These are phyloP conservation scores for Julus scanicus DNA, from an alignment of 2,888 invertebrate species.

Conservation along the genomic window DNA sequence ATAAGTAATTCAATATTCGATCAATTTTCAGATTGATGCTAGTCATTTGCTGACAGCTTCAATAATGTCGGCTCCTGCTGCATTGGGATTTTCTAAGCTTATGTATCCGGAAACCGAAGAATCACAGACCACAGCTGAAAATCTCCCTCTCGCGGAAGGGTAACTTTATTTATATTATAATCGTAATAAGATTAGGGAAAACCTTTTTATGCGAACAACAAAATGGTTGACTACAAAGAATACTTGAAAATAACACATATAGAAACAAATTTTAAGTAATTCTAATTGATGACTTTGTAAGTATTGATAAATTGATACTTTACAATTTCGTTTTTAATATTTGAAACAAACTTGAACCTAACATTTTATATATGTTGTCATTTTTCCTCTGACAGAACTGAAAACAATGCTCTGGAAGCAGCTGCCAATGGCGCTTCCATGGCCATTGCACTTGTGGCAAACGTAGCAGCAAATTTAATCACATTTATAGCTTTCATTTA, in stretches of 20 bases:
- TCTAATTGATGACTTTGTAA: too few species aligned
- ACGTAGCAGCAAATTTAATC: constrained; percentile 90
- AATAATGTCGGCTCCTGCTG: constrained; percentile 96
- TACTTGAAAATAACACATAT: too few species aligned
- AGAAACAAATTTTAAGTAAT: too few species aligned
- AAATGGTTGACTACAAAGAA: too few species aligned
- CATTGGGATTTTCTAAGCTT: constrained; percentile 88
- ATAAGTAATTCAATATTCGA: neutral
- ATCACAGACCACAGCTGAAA: constrained; percentile 79
- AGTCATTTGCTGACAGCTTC: constrained; percentile 91
- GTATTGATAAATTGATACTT: too few species aligned
- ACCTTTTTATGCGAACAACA: neutral
- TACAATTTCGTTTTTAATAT: too few species aligned
- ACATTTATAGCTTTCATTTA: constrained; percentile 90
- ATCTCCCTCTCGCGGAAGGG: constrained; percentile 78
- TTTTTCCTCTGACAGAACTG: neutral
- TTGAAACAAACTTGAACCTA: too few species aligned
- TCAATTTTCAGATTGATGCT: constrained; percentile 70
- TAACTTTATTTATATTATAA: constrained; percentile 63
- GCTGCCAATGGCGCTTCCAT: constrained; percentile 88
- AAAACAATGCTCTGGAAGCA: constrained; percentile 85
- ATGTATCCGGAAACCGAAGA: constrained; percentile 91
- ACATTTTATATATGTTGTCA: too few species aligned
- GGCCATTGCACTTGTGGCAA: constrained; percentile 82
- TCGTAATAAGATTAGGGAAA: neutral